phyloP scores from a whole-genome alignment of 2,888 invertebrate species.

The Crossocerus cetratus region DNA sequence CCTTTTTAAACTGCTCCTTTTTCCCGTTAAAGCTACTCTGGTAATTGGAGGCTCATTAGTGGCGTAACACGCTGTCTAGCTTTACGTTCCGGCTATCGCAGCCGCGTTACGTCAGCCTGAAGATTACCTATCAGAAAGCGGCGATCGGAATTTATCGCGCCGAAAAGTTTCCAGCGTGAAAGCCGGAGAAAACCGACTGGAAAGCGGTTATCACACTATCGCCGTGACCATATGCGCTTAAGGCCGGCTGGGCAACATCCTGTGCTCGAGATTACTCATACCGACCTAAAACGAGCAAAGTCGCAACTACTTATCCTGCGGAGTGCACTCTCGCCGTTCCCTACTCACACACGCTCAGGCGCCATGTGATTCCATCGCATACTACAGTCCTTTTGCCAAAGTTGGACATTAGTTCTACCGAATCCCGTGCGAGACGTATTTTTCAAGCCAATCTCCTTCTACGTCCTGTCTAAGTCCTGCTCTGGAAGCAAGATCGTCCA shows the following conservation, averaged over 20 bases:
- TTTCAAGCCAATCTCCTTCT: too few species aligned
- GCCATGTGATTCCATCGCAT: too few species aligned
- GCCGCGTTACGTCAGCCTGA: constrained; percentile 3
- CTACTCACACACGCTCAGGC: too few species aligned
- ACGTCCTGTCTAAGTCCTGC: too few species aligned
- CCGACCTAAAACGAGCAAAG: not conserved
- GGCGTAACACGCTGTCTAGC: constrained; percentile 12
- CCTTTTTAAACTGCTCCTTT: not conserved
- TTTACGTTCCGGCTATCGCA: not conserved
- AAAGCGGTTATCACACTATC: not conserved
- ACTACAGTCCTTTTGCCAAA: too few species aligned
- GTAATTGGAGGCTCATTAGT: not conserved
- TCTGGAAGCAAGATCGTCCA: too few species aligned
- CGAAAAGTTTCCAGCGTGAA: constrained; percentile 25
- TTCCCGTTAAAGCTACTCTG: not conserved
- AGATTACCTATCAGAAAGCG: constrained; percentile 26
- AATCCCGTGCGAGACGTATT: too few species aligned
- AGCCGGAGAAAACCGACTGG: constrained; percentile 25
- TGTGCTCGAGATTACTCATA: not conserved
- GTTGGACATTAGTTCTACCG: too few species aligned
- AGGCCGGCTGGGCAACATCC: not conserved
- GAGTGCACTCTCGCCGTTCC: too few species aligned
- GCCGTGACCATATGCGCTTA: not conserved
- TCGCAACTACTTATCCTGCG: not conserved
- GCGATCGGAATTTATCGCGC: constrained; percentile 19